Evolutionary conservation across 2,797 vertebrate genomes (phyloP).

Genomic region (Melanotaenia nigrans): DNA sequence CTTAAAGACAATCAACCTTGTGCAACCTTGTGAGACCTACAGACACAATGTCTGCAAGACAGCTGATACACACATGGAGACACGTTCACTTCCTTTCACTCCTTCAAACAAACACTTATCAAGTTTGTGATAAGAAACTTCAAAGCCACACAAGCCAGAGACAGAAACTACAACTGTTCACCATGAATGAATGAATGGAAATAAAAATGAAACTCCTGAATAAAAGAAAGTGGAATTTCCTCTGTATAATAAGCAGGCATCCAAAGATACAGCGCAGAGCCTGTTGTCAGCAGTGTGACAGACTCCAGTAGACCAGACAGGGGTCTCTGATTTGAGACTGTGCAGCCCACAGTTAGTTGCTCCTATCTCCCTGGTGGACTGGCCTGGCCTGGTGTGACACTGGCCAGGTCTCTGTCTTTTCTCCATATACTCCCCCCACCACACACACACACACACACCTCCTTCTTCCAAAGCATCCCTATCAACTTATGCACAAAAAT

Average conservation of each 20-base stretch:
- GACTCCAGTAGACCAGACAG: conserved; percentile 75
- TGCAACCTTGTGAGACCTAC: conserved; percentile 52
- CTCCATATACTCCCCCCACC: conserved; percentile 39
- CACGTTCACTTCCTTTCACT: conserved; percentile 7
- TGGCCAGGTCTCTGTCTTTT: conserved; percentile 74
- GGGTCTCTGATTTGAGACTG: conserved; percentile 71
- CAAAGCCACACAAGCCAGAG: conserved; percentile 16
- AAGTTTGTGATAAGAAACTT: conserved; percentile 27
- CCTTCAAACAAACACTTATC: conserved; percentile 27
- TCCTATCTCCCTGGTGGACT: conserved; percentile 74
- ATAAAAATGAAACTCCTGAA: conserved; percentile 12
- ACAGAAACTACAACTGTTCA: neutral
- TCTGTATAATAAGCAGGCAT: conserved; percentile 21
- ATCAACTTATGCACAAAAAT: conserved; percentile 1
- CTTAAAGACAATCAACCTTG: conserved; percentile 51
- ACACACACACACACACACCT: conserved; percentile 26
- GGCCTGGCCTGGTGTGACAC: conserved; percentile 63
- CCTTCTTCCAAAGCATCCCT: conserved; percentile 6
- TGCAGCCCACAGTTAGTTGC: conserved; percentile 68
- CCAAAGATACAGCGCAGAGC: conserved; percentile 44
- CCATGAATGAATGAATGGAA: conserved; percentile 1
- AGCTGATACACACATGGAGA: conserved; percentile 60
- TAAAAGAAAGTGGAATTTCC: conserved; percentile 19
- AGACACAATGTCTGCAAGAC: conserved; percentile 63
- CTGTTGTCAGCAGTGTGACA: conserved; percentile 76